Conservation (phyloP, 2,797 vertebrate species). For the Onychomys torridus region DNA sequence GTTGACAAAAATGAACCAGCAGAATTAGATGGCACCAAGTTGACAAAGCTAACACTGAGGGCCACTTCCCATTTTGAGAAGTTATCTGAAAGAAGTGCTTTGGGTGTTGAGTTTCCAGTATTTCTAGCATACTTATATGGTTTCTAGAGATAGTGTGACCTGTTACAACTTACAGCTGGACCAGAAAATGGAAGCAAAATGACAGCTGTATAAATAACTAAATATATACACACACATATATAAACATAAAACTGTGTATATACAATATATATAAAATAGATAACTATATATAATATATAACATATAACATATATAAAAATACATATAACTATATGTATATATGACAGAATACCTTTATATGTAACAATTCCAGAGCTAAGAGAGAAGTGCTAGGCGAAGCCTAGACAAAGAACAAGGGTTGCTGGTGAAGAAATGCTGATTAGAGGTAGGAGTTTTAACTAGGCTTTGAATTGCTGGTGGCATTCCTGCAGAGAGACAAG, state of each 20-base stretch:
- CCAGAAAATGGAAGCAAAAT: background rate
- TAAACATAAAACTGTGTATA: background rate
- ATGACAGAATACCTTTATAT: background rate
- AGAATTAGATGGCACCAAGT: background rate
- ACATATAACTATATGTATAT: background rate
- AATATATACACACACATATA: background rate
- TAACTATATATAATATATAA: background rate
- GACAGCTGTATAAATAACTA: background rate
- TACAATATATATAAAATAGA: background rate
- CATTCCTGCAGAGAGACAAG: slow-evolving; percentile 1
- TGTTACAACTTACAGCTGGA: slow-evolving; percentile 26
- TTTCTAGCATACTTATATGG: slow-evolving; percentile 14
- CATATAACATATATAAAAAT: background rate
- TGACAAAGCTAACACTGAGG: background rate
- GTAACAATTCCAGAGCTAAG: slow-evolving; percentile 1
- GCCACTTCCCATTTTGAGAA: slow-evolving; percentile 26
- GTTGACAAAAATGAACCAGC: background rate
- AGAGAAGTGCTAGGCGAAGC: background rate
- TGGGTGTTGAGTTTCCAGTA: slow-evolving; percentile 44
- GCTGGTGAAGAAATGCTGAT: slow-evolving; percentile 16
- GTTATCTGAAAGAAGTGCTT: slow-evolving; percentile 43
- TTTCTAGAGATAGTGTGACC: slow-evolving; percentile 38
- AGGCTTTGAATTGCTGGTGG: background rate
- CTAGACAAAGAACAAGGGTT: background rate
- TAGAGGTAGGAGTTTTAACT: background rate